Percentiles rank a stretch among this genome's conserved stretches.
phyloP scores from a whole-genome alignment of 2,113 vertebrate species.

The Pelmatolapia mariae region DNA sequence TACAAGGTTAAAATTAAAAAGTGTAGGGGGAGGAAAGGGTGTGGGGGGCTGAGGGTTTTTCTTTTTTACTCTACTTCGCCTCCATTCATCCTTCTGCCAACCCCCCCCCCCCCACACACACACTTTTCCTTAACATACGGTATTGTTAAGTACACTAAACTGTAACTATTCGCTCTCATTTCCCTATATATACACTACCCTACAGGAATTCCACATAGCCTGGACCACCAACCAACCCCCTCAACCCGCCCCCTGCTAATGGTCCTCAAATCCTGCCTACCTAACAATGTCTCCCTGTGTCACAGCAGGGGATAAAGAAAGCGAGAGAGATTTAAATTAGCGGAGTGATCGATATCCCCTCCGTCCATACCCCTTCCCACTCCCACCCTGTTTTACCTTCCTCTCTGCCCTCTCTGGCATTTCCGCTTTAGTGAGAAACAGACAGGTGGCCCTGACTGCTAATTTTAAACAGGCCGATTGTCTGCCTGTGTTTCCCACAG shows the following conservation, averaged over 20 bases:
- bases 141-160: neutral
- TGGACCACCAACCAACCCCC: neutral
- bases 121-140: neutral
- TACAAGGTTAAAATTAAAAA: neutral
- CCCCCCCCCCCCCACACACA: neutral
- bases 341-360: conserved; percentile 36
- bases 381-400: neutral
- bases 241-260: neutral
- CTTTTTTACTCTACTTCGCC: neutral
- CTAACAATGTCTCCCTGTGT: conserved; percentile 63
- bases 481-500: conserved; percentile 45
- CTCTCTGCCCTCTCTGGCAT: conserved; percentile 20
- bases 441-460: conserved; percentile 65
- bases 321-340: conserved; percentile 29
- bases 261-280: neutral
- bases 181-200: neutral
- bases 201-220: conserved; percentile 51
- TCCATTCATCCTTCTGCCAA: neutral
- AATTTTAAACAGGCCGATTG: conserved; percentile 54
- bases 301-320: neutral
- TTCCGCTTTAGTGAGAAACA: conserved; percentile 37
- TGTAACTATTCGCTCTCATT: neutral
- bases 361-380: neutral
- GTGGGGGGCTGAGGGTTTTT: neutral
- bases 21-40: neutral